These are phyloP conservation scores for Physocephala rufipes DNA, from an alignment of 2,888 invertebrate genomes.

Conservation along the genomic window DNA sequence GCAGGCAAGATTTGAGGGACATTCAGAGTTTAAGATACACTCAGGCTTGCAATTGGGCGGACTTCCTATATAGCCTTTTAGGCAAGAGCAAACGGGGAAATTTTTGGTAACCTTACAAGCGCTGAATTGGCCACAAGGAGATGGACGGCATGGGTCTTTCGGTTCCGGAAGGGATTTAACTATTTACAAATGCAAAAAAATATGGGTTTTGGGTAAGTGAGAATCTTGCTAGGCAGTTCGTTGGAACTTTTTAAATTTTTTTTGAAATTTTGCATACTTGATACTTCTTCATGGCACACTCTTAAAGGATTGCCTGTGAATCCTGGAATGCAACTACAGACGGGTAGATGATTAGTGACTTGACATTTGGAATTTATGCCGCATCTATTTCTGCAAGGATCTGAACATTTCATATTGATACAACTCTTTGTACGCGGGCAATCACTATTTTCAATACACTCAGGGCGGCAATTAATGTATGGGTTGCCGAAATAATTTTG, in stretches of 20 bases:
- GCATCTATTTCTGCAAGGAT: slow-evolving; percentile 85
- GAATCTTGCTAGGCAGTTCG: not conserved
- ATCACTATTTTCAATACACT: slow-evolving; percentile 88
- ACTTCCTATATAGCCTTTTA: slow-evolving; percentile 74
- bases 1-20: slow-evolving; percentile 76
- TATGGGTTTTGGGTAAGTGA: not conserved
- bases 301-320: slow-evolving; percentile 82
- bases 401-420: slow-evolving; percentile 82
- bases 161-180: slow-evolving; percentile 61
- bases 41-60: slow-evolving; percentile 82
- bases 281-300: slow-evolving; percentile 73
- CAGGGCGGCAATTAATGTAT: slow-evolving; percentile 84
- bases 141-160: slow-evolving; percentile 66
- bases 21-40: slow-evolving; percentile 80
- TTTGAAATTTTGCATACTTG: slow-evolving; percentile 54
- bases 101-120: slow-evolving; percentile 69
- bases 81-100: slow-evolving; percentile 79
- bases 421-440: slow-evolving; percentile 81
- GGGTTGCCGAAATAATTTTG: slow-evolving; percentile 88
- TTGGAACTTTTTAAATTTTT: slow-evolving; percentile 31
- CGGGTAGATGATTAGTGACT: slow-evolving; percentile 83
- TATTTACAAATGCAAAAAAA: slow-evolving; percentile 36
- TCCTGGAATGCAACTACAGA: slow-evolving; percentile 77
- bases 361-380: slow-evolving; percentile 85
- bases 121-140: slow-evolving; percentile 68